Evolutionary conservation across 2,113 vertebrate species (phyloP), one percentile per base, ranked within the genome.

Genomic region (Menidia beryllina): DNA sequence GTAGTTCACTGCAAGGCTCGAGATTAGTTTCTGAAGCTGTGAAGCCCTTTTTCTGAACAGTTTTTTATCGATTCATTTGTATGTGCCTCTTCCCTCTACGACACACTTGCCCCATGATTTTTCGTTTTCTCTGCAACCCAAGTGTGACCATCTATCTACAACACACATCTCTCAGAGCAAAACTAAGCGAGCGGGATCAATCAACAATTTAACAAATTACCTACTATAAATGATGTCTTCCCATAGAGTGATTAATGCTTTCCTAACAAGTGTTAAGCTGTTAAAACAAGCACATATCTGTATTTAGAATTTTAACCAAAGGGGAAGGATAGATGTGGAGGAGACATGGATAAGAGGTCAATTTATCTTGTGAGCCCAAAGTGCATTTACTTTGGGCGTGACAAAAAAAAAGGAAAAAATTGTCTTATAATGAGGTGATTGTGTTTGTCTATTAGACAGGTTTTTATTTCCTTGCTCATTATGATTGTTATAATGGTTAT

Each of bases 401-500:
- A 96, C 93, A 93, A 87, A 95, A 41, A 34, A 34, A 34, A 34
- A 10, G 10, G 10, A 34, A 34, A 34, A 96, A 95, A 95, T 94
- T 67, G 92, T 97, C 91, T 88, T 93, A 86, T 96, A 87, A 95
- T 95, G 96, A 96, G 95, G 96, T 98, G 96, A 96, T 97, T 96
- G 96, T 97, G 95, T 95, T 98, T 96, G 96, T 97, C 93, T 95
- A 94, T 96, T 96, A 97, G 95, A 96, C 95, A 95, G 95, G 95
- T 95, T 95, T 96, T 94, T 93, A 93, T 93, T 94, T 95, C 81
- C 94, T 95, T 94, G 91, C 76, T 85, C 82, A 86, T 90, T 89
- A 87, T 67, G 86, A 82, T 68, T 86, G 83, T 58, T 63, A 61
- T n/a, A n/a, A n/a, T n/a, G n/a, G n/a, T 53, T 68, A 59, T 57